These are phyloP conservation scores for Sycophila sp. DNA, from an alignment of 1,140 invertebrate species.

Conservation along the genomic window DNA sequence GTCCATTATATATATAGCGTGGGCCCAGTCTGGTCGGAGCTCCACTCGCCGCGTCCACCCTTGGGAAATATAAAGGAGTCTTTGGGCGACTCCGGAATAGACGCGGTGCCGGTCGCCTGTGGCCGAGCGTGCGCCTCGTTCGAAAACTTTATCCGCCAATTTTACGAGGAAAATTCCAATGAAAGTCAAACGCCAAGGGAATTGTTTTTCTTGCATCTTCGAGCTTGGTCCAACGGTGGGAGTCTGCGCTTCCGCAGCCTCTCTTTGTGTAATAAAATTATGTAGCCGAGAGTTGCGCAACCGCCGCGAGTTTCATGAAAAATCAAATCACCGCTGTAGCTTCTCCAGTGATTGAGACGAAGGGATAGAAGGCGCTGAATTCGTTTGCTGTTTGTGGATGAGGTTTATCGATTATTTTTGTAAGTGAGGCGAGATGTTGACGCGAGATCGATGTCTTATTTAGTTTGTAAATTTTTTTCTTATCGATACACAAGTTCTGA, in stretches of 20 bases:
- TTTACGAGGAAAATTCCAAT: slow-evolving; percentile 55
- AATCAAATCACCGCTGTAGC: slow-evolving; percentile 12
- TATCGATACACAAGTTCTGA: no score
- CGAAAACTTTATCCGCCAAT: slow-evolving; percentile 58
- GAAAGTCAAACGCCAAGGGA: slow-evolving; percentile 58
- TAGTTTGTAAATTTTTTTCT: no score
- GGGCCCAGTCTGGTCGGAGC: no score
- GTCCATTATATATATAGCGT: neutral
- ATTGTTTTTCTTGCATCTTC: slow-evolving; percentile 56
- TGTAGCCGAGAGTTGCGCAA: neutral
- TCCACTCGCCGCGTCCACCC: slow-evolving; percentile 44
- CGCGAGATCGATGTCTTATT: no score
- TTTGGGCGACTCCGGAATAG: no score
- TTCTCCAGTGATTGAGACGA: slow-evolving; percentile 3
- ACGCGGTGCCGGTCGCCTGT: no score
- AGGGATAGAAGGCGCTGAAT: no score
- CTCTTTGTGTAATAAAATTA: slow-evolving; percentile 12
- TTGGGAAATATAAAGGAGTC: slow-evolving; percentile 60
- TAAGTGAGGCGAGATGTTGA: no score
- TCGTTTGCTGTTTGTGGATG: no score
- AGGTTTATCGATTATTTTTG: no score
- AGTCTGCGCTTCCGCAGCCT: no score
- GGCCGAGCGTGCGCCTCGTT: slow-evolving; percentile 45
- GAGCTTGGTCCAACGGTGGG: no score
- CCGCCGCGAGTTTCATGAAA: neutral